phyloP scores from a whole-genome alignment of 2,888 invertebrate species.

The Fragum fragum region DNA sequence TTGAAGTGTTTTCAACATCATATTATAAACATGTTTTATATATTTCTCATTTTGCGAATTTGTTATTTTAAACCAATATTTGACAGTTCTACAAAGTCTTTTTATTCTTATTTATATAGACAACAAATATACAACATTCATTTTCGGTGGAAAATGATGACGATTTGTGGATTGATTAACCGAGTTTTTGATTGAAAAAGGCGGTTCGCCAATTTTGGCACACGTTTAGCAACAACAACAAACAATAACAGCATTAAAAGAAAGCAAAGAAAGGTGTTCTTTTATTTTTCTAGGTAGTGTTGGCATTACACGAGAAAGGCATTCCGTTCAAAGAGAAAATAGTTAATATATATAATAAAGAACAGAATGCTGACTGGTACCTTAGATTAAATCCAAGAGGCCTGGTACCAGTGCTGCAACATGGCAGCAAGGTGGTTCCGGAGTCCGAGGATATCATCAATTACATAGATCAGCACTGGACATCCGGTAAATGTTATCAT shows the following conservation, averaged over 20 bases:
- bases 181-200: neutral
- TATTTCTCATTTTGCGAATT: no score
- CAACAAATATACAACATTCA: no score
- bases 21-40: no score
- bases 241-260: no score
- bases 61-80: no score
- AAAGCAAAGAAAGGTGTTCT: neutral
- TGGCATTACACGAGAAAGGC: constrained; percentile 74
- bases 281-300: constrained; percentile 4
- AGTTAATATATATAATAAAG: constrained; percentile 60
- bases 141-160: no score
- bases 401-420: constrained; percentile 71
- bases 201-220: neutral
- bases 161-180: no score
- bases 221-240: neutral
- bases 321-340: constrained; percentile 65
- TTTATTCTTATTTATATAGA: no score
- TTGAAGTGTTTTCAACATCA: no score
- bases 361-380: constrained; percentile 74
- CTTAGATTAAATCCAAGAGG: constrained; percentile 73
- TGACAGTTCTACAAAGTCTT: no score
- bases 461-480: constrained; percentile 67
- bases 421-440: constrained; percentile 70
- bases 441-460: constrained; percentile 78
- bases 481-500: constrained; percentile 22